Conservation (phyloP, 2,888 invertebrate genomes). For the Coelopa pilipes region DNA sequence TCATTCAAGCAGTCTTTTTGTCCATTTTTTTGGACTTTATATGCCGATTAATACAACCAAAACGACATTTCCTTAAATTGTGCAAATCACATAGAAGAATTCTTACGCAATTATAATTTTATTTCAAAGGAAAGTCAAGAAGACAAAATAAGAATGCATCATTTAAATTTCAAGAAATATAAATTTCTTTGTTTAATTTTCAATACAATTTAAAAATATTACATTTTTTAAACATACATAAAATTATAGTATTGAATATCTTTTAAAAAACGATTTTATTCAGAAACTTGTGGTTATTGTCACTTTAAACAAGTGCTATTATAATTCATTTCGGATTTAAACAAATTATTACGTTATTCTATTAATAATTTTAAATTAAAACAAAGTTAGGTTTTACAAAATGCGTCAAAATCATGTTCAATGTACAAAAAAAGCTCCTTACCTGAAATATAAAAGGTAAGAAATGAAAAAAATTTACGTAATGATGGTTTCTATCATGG, state of each 20-base stretch:
- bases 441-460: neutral
- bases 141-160: too few species aligned
- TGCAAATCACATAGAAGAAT: too few species aligned
- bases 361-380: constrained; percentile 9
- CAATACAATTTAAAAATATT: constrained; percentile 13
- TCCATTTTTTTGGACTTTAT: too few species aligned
- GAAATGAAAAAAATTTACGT: neutral
- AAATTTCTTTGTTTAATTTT: neutral
- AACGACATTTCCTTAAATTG: too few species aligned
- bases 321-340: constrained; percentile 7
- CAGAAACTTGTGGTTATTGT: constrained; percentile 14
- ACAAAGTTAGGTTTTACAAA: constrained; percentile 22
- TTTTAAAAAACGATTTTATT: constrained; percentile 5
- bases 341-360: neutral
- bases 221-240: too few species aligned
- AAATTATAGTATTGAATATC: neutral
- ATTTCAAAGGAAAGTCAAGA: too few species aligned
- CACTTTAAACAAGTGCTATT: constrained; percentile 18
- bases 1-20: too few species aligned
- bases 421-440: constrained; percentile 2
- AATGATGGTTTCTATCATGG: too few species aligned
- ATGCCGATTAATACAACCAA: too few species aligned
- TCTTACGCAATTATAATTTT: too few species aligned
- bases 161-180: too few species aligned
- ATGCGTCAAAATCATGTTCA: neutral